These are phyloP conservation scores for Stenurella melanura DNA, from an alignment of 2,888 invertebrate genomes.

Conservation along the genomic window DNA sequence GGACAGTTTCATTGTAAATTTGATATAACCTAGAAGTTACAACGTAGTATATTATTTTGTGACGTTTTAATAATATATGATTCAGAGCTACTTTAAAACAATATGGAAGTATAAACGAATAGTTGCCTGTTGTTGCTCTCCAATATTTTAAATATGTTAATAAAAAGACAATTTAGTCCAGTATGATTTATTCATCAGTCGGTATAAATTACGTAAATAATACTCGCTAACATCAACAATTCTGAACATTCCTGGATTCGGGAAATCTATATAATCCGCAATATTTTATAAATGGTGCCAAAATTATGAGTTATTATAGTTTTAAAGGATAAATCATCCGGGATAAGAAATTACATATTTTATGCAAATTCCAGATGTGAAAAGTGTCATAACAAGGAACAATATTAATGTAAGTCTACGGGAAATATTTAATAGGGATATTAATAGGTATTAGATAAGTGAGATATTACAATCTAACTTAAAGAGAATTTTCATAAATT, in stretches of 20 bases:
- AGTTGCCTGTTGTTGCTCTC: background rate
- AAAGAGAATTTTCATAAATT: no score
- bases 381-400: constrained; percentile 6
- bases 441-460: background rate
- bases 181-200: constrained; percentile 10
- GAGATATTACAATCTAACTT: no score
- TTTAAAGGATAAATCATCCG: constrained; percentile 18
- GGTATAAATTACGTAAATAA: constrained; percentile 13
- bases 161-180: constrained; percentile 1
- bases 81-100: background rate
- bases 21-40: background rate
- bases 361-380: constrained; percentile 11
- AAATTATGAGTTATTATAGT: constrained; percentile 21
- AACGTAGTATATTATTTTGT: background rate
- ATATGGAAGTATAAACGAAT: background rate
- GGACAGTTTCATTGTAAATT: background rate
- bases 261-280: constrained; percentile 19
- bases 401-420: constrained; percentile 5
- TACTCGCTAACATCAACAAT: background rate
- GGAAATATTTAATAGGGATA: background rate
- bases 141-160: constrained; percentile 11
- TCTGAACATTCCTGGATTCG: constrained; percentile 6
- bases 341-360: constrained; percentile 1
- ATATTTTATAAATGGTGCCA: constrained; percentile 21
- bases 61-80: background rate